Percentiles rank a stretch among this genome's conserved stretches.
Evolutionary conservation across 1,140 invertebrate species (phyloP).

Genomic region (Hesperophylax magnus): DNA sequence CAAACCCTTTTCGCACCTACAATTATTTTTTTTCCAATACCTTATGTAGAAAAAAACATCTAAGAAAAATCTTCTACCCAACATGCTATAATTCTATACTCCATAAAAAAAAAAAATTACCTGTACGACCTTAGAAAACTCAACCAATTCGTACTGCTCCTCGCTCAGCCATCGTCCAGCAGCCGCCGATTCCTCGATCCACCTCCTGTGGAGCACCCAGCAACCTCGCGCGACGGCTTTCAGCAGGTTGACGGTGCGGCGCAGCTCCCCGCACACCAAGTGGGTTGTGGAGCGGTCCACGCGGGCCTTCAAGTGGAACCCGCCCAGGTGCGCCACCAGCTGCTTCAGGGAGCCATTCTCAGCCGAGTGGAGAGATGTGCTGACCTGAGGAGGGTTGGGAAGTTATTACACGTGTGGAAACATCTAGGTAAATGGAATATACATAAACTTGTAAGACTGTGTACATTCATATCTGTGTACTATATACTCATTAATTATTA

Average conservation of each 20-base stretch:
- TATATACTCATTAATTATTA: no score
- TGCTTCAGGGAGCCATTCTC: conserved; percentile 51
- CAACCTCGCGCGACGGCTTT: conserved; percentile 68
- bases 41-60: no score
- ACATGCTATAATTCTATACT: no score
- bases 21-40: no score
- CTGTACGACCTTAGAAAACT: conserved; percentile 66
- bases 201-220: conserved; percentile 68
- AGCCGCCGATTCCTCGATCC: conserved; percentile 64
- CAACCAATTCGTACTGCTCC: conserved; percentile 66
- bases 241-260: conserved; percentile 69
- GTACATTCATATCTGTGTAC: no score
- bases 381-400: conserved; percentile 40
- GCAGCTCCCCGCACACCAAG: conserved; percentile 64
- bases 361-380: conserved; percentile 46
- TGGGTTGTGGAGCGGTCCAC: conserved; percentile 67
- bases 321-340: conserved; percentile 64
- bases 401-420: no score
- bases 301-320: conserved; percentile 63
- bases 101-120: conserved; percentile 54
- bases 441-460: background rate
- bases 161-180: conserved; percentile 66
- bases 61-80: no score
- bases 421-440: background rate
- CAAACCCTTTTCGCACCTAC: no score